Evolutionary conservation across 2,797 vertebrate genomes (phyloP), one percentile per base, ranked within the genome.

Genomic region (Acanthurus tractus): DNA sequence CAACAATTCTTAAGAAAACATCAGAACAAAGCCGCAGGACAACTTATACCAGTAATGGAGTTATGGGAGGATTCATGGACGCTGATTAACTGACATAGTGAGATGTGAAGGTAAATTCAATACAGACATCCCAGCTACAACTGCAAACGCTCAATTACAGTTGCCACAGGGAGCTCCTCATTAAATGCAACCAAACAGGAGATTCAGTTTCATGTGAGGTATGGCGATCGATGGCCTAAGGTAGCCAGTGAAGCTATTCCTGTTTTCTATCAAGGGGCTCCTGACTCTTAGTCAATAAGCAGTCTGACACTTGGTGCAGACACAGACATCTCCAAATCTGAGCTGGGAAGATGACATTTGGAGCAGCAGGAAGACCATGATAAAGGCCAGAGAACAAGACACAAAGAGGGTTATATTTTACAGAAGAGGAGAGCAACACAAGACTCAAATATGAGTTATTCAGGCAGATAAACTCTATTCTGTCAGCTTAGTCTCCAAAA

Each of bases 161-260:
- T n/a, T 82, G 82, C 85, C 83, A 81, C 34, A 56, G 72, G 86
- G 87, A 89, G 81, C 25, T 83, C 81, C 79, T 88, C 88, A 90
- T 93, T 90, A 92, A 92, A 91, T 74, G 82, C 71, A 88, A 78
- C 88, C 88, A 85, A 34, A 77, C 76, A 55, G 69, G 78, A 84
- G 92, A 85, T 93, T 87, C 53, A 54, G 81, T 94, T 93, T 88
- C 84, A 88, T 82, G 79, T 63, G 83, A 85, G 88, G 76, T 84
- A 83, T 78, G 56, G 69, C 74, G 83, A 92, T 94, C 92, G 78
- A 93, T 93, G 86, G 68, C 57, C 77, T 78, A 80, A 69, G 61
- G 70, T 68, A 86, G 76, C 15, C n/a, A 88, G 79, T n/a, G 55
- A 87, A 85, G 74, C 83, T 91, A 84, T 93, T 89, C 70, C 59